Base-by-base conservation (phyloP, 2,113 vertebrate species). In the Aphyosemion australe region DNA sequence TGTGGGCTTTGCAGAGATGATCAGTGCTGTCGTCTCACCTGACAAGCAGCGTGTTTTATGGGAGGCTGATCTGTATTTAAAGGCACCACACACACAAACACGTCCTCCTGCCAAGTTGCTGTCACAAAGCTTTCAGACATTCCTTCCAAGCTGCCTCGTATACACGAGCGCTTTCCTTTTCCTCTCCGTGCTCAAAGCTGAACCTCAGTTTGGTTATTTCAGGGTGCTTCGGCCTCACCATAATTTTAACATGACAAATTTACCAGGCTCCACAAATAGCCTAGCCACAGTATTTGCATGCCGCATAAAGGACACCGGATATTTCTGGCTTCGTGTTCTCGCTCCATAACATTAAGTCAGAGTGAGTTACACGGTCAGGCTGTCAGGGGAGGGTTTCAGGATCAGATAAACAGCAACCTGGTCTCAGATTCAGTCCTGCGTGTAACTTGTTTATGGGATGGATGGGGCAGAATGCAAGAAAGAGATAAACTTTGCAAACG, bases 261-360 rank as follows among this genome's bases (percentile, higher is more conserved):
- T 49, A 34, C 57, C 16, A 4, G 50, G 8, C 51, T 76, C 82
- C 67, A 79, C 57, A 62, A 84, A 84, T 89, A 84, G 72, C 72
- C 72, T 48, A 55, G 12, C 32, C 53, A 61, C 69, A 79, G 65
- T 79, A 72, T 88, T 85, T 84, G 82, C 79, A 84, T 84, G 70
- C 63, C 80, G 60, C 49, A 55, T 49, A 69, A 75, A 66, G 62
- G 65, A 74, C 68, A 82, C 67, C 74, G 84, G 62, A 72, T 70
- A 76, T 63, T 41, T 64, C 19, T 19, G 19, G 69, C 52, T 61
- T 66, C 65, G 12, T 52, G 26, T 71, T 73, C 34, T 56, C 34
- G 59, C 39, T 74, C 61, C 52, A 8, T 62, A 50, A 63, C 76
- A 65, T 71, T 65, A 54, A 82, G 65, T 76, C 48, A 26, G 52